A percentile compares a stretch with the other conserved stretches of the same genome.
These are phyloP conservation scores for Sciurus carolinensis DNA, from an alignment of 2,797 vertebrate species.

Conservation along the genomic window DNA sequence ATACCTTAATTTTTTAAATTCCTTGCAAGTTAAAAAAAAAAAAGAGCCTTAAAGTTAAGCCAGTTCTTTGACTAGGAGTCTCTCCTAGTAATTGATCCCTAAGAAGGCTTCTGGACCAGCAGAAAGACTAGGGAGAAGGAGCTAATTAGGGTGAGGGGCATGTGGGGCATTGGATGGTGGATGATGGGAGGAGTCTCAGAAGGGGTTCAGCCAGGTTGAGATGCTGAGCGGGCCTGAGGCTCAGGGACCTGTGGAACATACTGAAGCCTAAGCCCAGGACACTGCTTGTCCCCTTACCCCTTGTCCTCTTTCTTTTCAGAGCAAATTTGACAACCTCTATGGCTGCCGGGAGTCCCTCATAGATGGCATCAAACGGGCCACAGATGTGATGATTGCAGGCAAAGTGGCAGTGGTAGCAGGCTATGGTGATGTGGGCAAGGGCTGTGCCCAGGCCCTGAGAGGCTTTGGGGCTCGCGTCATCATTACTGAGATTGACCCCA, in stretches of 20 bases:
- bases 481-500: slow-evolving; percentile 98
- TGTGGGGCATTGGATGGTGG: background rate
- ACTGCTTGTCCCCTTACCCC: background rate
- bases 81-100: background rate
- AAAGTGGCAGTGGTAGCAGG: slow-evolving; percentile 98
- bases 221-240: background rate
- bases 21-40: background rate
- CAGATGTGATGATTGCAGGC: slow-evolving; percentile 99
- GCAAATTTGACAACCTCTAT: slow-evolving; percentile 99
- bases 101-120: background rate
- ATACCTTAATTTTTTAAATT: slow-evolving; percentile 24
- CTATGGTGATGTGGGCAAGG: slow-evolving; percentile 98
- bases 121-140: background rate
- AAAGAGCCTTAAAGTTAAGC: slow-evolving; percentile 24
- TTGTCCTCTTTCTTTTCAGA: slow-evolving; percentile 89
- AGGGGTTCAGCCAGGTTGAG: background rate
- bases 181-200: background rate
- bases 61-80: background rate
- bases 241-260: background rate
- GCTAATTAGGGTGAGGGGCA: background rate
- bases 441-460: slow-evolving; percentile 97
- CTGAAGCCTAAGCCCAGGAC: background rate
- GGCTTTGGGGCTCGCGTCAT: slow-evolving; percentile 98
- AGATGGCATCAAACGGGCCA: slow-evolving; percentile 98
- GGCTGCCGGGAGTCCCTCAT: slow-evolving; percentile 99